Evolutionary conservation across 2,888 invertebrate genomes (phyloP).

Genomic region (Taenaris catops): DNA sequence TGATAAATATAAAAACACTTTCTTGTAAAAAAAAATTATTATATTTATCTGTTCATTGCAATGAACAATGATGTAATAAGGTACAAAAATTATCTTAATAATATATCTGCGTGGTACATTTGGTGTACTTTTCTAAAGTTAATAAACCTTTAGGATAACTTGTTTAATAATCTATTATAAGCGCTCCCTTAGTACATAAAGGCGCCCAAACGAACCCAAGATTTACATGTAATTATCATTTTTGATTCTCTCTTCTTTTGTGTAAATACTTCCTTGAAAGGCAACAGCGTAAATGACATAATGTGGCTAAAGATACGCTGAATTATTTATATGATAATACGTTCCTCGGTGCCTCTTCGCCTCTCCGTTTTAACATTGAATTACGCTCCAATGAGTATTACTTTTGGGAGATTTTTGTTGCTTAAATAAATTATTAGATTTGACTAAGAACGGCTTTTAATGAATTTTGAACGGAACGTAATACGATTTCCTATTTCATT

Average conservation of each 20-base stretch:
- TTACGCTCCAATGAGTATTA: conserved; percentile 71
- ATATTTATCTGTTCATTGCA: too few species aligned
- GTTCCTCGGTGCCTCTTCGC: conserved; percentile 38
- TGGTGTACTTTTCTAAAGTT: too few species aligned
- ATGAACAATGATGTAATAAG: too few species aligned
- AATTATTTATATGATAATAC: conserved; percentile 76
- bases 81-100: too few species aligned
- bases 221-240: conserved; percentile 80
- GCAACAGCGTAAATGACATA: conserved; percentile 77
- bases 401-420: conserved; percentile 73
- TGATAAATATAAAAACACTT: too few species aligned
- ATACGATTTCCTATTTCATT: conserved; percentile 58
- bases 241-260: conserved; percentile 80
- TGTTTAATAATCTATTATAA: conserved; percentile 29
- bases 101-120: too few species aligned
- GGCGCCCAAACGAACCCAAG: conserved; percentile 56
- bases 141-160: too few species aligned
- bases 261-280: conserved; percentile 72
- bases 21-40: too few species aligned
- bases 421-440: conserved; percentile 75
- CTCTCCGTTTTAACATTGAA: conserved; percentile 52
- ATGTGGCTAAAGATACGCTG: conserved; percentile 73
- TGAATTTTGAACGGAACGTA: conserved; percentile 63
- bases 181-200: conserved; percentile 21
- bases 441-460: conserved; percentile 68